Conservation (phyloP, 2,797 vertebrate genomes). For the Acanthurus tractus region DNA sequence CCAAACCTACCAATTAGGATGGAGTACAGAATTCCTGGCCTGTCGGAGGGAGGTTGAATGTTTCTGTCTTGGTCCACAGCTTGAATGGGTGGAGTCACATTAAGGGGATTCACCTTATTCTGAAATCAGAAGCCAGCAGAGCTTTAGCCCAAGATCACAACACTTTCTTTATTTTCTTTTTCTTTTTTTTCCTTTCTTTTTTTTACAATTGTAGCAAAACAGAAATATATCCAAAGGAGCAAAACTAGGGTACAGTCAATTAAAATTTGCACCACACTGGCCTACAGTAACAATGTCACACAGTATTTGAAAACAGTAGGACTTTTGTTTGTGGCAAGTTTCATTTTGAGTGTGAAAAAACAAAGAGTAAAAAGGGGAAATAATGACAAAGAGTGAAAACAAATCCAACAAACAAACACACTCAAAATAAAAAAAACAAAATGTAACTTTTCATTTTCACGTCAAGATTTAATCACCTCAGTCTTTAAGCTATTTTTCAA, state of each 20-base stretch:
- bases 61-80: slow-evolving; percentile 96
- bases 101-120: slow-evolving; percentile 93
- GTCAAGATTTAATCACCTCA: not conserved
- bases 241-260: not conserved
- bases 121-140: slow-evolving; percentile 69
- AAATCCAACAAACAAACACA: not conserved
- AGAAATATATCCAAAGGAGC: not conserved
- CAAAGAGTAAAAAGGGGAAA: not conserved
- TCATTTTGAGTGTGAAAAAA: slow-evolving; percentile 10
- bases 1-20: slow-evolving; percentile 93
- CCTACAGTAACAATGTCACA: not conserved
- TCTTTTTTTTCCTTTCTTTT: too few relatives aligned
- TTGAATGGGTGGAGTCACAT: slow-evolving; percentile 93
- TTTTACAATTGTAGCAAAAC: not conserved
- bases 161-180: too few relatives aligned
- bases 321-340: not conserved
- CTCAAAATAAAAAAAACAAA: not conserved
- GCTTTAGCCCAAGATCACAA: not conserved
- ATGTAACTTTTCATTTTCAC: not conserved
- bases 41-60: slow-evolving; percentile 94
- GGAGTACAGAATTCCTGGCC: slow-evolving; percentile 94
- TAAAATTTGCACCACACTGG: not conserved
- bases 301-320: too few relatives aligned
- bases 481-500: not conserved
- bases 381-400: not conserved